Conservation (phyloP, 2,797 vertebrate species). For the Amblyraja radiata region DNA sequence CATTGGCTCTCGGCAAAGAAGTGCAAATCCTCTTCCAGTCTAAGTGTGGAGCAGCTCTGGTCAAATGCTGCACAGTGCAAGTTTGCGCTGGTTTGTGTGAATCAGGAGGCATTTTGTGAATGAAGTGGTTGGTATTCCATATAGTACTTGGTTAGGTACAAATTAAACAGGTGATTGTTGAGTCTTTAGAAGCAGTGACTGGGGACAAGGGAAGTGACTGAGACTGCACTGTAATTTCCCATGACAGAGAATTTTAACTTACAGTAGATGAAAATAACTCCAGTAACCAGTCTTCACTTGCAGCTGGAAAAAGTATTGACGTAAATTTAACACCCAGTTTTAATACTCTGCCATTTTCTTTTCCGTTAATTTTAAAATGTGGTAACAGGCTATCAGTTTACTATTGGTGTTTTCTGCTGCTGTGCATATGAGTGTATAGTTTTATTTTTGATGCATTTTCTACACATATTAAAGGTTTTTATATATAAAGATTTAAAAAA, state of each 20-base stretch:
- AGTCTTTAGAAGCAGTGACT: neutral
- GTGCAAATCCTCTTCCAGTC: slow-evolving; percentile 18
- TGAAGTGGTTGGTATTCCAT: slow-evolving; percentile 5
- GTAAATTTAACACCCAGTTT: neutral
- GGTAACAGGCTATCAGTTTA: neutral
- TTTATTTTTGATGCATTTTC: too few relatives aligned
- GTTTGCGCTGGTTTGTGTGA: slow-evolving; percentile 1
- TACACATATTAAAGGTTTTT: too few relatives aligned
- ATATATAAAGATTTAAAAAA: neutral
- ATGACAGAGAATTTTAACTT: too few relatives aligned
- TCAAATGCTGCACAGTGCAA: neutral
- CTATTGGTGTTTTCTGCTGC: neutral
- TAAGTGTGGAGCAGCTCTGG: neutral
- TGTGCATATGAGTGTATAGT: too few relatives aligned
- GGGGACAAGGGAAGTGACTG: neutral
- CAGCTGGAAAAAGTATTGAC: neutral
- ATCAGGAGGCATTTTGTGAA: neutral
- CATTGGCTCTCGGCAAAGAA: slow-evolving; percentile 8
- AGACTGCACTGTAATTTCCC: neutral
- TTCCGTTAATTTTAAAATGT: neutral
- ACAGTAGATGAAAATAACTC: neutral
- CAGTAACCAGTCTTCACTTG: neutral
- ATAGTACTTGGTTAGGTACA: neutral
- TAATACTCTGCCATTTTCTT: neutral
- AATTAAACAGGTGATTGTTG: neutral